Evolutionary conservation across 1,140 invertebrate genomes (phyloP), one percentile per base, ranked within the genome.

Genomic region (Drosophila bocki): DNA sequence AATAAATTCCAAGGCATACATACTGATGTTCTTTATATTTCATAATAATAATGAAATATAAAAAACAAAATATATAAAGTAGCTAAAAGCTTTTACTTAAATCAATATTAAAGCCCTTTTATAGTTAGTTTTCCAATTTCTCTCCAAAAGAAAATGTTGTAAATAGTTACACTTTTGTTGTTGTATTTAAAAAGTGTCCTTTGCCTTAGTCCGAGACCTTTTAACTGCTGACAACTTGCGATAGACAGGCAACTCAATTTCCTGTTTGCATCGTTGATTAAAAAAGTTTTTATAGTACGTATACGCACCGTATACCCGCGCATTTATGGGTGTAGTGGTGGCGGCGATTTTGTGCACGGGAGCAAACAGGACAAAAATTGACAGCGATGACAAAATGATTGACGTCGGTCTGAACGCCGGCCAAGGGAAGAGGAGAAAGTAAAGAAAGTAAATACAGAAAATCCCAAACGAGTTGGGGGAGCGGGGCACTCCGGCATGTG

Each of bases 301-400:
- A 70, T 68, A 70, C 63, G 67, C 48, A 45, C 22, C 19, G 62
- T 76, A 19, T 19, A 9, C 51, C 29, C 35, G 53, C 3, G 22
- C 51, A 51, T 9, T 2, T 48, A 26, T 48, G 13, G 22, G 7
- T 45, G 17, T 19, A 7, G 11, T 12, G 17, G 9, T 12, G 11
- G 17, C 0, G 42, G 11, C 17, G 22, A 57, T 41, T 68, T 63
- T 67, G 63, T 60, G 48, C 71, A 63, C 17, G 54, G 74, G 17
- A 78, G 64, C 50, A 53, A 39, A 72, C 26, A 45, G 45, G 51
- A 71, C 53, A 39, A 64, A 79, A 85, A 85, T 63, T 78, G 75
- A 86, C 78, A 86, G 65, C 75, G 84, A 78, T 77, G 61, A 76
- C 76, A 77, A 87, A 83, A 88, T 88, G 84, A 84, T 87, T 87